Percentiles rank a stretch among this genome's conserved stretches.
These are phyloP conservation scores for Taeniopygia guttata DNA, from an alignment of 2,797 vertebrate species.

Conservation along the genomic window DNA sequence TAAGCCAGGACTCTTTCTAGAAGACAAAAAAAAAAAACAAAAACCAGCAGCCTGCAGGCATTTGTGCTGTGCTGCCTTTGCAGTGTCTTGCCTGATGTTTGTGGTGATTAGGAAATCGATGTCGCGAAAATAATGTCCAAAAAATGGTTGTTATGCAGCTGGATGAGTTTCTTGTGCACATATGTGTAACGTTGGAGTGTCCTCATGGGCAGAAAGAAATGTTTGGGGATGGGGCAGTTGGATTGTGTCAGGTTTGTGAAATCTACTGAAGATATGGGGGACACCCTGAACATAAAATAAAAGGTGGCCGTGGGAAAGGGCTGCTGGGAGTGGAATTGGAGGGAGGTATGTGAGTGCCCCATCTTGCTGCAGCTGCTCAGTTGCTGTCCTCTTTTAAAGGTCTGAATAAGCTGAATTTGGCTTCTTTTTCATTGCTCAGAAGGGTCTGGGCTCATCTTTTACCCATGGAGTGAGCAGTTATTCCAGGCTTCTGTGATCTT, in stretches of 20 bases:
- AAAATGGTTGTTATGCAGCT: background rate
- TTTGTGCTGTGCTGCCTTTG: background rate
- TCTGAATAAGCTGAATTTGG: background rate
- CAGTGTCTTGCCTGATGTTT: background rate
- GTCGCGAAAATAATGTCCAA: background rate
- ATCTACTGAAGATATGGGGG: rapidly evolving
- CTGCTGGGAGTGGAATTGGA: background rate
- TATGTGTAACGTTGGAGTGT: rapidly evolving
- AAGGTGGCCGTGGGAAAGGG: background rate
- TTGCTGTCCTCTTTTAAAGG: background rate
- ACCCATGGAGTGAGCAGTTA: background rate
- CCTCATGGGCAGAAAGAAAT: background rate
- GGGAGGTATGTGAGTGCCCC: background rate
- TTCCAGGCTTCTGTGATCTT: background rate
- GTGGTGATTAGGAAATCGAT: background rate
- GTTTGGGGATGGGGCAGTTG: background rate
- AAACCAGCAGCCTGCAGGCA: background rate
- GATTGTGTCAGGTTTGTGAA: background rate
- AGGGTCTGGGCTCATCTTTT: background rate
- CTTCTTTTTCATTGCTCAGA: background rate
- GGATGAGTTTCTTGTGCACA: background rate
- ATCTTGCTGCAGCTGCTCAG: background rate
- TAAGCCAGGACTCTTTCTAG: background rate
- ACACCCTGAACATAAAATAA: background rate
- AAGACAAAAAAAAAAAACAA: background rate